Conservation (phyloP, 2,888 invertebrate species). For the Heterodera filipjevi region DNA sequence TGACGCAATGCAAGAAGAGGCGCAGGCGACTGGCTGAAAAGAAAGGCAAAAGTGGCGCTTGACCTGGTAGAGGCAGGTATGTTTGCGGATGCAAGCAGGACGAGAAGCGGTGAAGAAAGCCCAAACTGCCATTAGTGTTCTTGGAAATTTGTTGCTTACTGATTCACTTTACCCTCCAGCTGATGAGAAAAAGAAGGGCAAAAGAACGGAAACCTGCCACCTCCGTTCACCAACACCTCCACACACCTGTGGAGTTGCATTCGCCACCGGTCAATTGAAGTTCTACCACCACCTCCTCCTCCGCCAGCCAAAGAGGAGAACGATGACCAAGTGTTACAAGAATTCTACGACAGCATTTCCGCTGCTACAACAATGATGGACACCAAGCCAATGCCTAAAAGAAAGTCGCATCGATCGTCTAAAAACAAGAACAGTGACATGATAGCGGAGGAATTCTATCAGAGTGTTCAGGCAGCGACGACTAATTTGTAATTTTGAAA, state of each 20-base stretch:
- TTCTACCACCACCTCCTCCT: neutral
- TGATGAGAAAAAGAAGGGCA: neutral
- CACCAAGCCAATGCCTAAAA: no score
- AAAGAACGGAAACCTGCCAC: no score
- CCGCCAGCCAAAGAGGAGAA: neutral
- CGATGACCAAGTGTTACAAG: neutral
- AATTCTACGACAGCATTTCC: constrained; percentile 1
- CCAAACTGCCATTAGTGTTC: neutral
- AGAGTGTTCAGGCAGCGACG: neutral
- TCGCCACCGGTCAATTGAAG: no score
- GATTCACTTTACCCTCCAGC: neutral
- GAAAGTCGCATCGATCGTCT: neutral
- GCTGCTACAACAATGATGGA: neutral
- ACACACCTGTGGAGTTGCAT: neutral
- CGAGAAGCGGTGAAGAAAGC: neutral
- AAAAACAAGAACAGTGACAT: neutral
- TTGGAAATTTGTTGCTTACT: neutral
- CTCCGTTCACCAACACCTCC: neutral
- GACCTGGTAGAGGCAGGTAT: no score
- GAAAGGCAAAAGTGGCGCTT: no score
- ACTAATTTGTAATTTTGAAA: neutral
- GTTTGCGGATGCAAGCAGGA: neutral
- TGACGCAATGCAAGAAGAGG: no score
- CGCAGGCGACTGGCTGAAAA: no score
- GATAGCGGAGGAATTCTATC: neutral